Evolutionary conservation across 1,140 invertebrate genomes (phyloP), one percentile per base, ranked within the genome.

Genomic region (Battus philenor): DNA sequence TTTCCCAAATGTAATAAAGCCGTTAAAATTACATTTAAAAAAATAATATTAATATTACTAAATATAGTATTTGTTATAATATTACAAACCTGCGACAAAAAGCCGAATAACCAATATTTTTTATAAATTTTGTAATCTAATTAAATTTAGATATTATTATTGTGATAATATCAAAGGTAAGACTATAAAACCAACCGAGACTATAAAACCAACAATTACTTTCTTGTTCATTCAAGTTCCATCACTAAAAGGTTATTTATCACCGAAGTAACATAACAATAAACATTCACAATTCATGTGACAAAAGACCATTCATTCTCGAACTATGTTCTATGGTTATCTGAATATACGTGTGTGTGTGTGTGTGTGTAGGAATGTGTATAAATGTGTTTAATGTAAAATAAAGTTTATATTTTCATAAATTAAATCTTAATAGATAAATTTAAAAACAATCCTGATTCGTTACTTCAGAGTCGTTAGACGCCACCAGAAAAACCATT

Each of bases 401-500:
- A 22, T 22, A 22, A n/a, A n/a, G n/a, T 22, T 22, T 22, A 22
- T 22, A 22, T 22, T 22, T 22, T 26, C 10, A 26, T 26, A 2
- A 26, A 26, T 1, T 26, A 1, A 26, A 26, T 26, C 10, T 17
- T n/a, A 34, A 9, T 34, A 17, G 24, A 38, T 7, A 7, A 22
- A 18, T 12, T 18, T n/a, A 12, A 3, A 15, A 39, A 39, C 36
- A 27, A 39, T 24, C 27, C 20, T 24, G 20, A 26, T 39, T 13
- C 11, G 11, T 39, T 26, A n/a, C 11, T 13, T 26, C 34, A 12
- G 13, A 9, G 22, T 38, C 34, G 34, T 38, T 26, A 7, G 11
- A 39, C 11, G n/a, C 16, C 36, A 24, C 13, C 20, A 27, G 12
- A 38, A 24, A 38, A 38, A 6, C 10, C 34, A 24, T 38, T 38